Percentiles rank a stretch among this genome's conserved stretches.
Evolutionary conservation across 2,113 vertebrate genomes (phyloP).

Genomic region (Empidonax traillii): DNA sequence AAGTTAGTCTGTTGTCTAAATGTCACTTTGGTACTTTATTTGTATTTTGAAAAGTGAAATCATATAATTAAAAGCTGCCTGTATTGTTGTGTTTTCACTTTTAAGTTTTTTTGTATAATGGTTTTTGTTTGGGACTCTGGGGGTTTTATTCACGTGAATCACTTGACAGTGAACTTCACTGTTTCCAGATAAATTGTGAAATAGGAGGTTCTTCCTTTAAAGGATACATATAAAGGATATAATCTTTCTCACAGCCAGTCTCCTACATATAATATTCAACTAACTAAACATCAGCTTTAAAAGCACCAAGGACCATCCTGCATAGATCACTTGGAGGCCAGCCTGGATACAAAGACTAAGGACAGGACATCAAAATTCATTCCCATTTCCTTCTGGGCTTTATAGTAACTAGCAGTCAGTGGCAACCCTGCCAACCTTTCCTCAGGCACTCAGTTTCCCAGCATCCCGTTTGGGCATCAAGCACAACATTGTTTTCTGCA

Average conservation of each 20-base stretch:
- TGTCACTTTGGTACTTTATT: neutral
- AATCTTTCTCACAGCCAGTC: neutral
- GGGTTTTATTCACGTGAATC: neutral
- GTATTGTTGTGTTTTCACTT: neutral
- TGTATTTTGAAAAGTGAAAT: neutral
- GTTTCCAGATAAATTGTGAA: neutral
- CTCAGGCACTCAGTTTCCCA: neutral
- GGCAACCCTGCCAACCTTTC: neutral
- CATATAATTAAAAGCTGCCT: neutral
- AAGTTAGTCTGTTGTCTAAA: neutral
- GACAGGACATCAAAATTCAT: neutral
- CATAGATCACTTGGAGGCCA: neutral
- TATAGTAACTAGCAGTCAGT: neutral
- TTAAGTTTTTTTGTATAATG: neutral
- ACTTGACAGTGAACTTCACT: neutral
- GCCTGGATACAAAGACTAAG: neutral
- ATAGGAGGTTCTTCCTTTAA: neutral
- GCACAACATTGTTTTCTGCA: neutral
- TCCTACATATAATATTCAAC: neutral
- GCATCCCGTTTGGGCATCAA: neutral
- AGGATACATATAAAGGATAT: neutral
- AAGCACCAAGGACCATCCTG: neutral
- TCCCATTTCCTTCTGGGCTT: neutral
- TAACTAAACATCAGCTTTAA: neutral
- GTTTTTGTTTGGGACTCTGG: fast-evolving